Base-by-base conservation (phyloP, 2,888 invertebrate species). In the Lymantria dispar region DNA sequence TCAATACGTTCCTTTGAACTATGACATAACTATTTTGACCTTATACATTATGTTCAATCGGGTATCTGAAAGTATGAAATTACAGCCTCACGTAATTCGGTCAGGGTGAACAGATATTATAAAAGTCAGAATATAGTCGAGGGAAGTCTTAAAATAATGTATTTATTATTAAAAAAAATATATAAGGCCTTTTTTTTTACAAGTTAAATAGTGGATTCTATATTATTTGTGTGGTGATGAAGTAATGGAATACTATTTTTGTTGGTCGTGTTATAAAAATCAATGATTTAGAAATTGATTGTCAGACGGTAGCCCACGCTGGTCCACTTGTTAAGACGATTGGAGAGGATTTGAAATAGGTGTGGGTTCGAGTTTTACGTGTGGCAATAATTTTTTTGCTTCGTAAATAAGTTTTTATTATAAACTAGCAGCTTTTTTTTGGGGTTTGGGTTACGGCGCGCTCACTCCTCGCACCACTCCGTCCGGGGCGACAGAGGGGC, bases 41-140 rank as follows among this genome's bases (percentile, higher is more conserved):
- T 33, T 10, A 33, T 7, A 33, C 33, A 42, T 52, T 7, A 33
- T 8, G 43, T 52, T 56, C 48, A 52, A 58, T 55, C 43, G 45
- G 33, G 13, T n/a, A 8, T 40, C 55, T 55, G 42, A 55, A 60
- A 60, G 47, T 48, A 33, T 37, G 12, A 40, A 30, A 37, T 43
- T 51, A 50, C 14, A 47, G 39, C 33, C 39, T 7, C 52, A 45
- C 50, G 50, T 45, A 46, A 52, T 39, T 50, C 44, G 58, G 54
- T 60, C 52, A 62, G 37, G 60, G 62, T 50, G n/a, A 50, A 15
- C 13, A 43, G 51, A n/a, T n/a, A n/a, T 38, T 36, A 36, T n/a
- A 36, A 36, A 22, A 22, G 33, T 10, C 33, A 33, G 33, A 33
- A 33, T 33, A 33, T 22, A 22, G 3, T 2, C 22, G 3, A 22